Base-by-base conservation (phyloP, 1,140 invertebrate genomes). In the Drosophila sucinea region DNA sequence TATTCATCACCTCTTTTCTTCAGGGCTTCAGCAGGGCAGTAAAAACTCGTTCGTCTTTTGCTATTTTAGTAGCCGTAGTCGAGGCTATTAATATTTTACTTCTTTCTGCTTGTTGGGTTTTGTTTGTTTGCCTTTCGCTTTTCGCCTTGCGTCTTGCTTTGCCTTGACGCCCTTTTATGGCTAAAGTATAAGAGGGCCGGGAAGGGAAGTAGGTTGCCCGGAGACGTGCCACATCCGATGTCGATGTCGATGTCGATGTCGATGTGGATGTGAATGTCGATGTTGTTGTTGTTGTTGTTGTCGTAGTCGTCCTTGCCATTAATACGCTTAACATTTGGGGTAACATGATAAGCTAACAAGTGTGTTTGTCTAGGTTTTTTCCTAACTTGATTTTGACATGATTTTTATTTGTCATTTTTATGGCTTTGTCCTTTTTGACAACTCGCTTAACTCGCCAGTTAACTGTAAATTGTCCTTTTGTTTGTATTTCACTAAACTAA, bases 331-430 rank as follows among this genome's bases (percentile, higher is more conserved):
- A 89, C 83, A 80, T 87, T 68, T 51, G 44, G 81, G 77, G 84
- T 84, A 89, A 84, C 84, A 87, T 90, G 84, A 90, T 87, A 87
- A 89, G 84, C 84, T 80, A 89, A 87, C 84, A 89, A 87, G 83
- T 81, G 73, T 87, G 83, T 89, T 87, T 87, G 84, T 80, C 83
- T 87, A 83, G 80, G 77, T 70, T 77, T 79, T 25, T 27, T 51
- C 7, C 25, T 25, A 77, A 84, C 84, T 89, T 77, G 83, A 77
- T 83, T 87, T 77, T 87, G 63, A 79, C 76, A 71, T 81, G 77
- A 70, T 74, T 60, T 69, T 70, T 61, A 58, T 61, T 77, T 67
- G 60, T 38, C 47, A 38, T 60, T 32, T 30, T 38, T 8, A 55
- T 60, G 47, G 60, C 29, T 56, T 69, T 74, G 83, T 63, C 67